Conservation (phyloP, 2,888 invertebrate genomes). For the Drosophila anomelani region DNA sequence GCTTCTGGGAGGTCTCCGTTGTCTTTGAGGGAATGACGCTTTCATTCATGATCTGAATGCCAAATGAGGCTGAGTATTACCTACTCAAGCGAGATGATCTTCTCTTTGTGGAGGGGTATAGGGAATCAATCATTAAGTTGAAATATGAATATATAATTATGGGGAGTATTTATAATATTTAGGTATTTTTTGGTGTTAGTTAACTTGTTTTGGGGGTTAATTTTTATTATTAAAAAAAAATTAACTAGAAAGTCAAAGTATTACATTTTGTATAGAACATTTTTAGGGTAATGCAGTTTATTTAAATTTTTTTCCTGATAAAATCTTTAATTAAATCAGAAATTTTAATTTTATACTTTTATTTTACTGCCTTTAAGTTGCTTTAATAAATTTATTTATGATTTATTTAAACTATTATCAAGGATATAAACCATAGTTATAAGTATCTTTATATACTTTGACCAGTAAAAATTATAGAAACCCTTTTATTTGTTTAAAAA, state of each 20-base stretch:
- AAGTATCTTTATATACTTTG: no score
- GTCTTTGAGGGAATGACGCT: constrained; percentile 57
- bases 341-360: no score
- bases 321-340: background rate
- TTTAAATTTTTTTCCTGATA: background rate
- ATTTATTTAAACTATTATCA: no score
- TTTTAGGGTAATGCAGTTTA: background rate
- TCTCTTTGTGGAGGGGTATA: background rate
- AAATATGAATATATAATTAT: background rate
- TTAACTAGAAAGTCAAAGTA: no score
- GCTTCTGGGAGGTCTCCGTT: constrained; percentile 65
- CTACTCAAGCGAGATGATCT: constrained; percentile 16
- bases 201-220: background rate
- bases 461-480: no score
- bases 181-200: background rate
- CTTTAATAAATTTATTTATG: no score
- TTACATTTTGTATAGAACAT: background rate
- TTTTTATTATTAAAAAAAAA: background rate
- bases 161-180: background rate
- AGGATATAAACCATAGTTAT: no score
- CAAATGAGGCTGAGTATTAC: constrained; percentile 55
- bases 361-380: no score
- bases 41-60: constrained; percentile 68
- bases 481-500: background rate
- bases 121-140: background rate